A percentile compares a stretch with the other conserved stretches of the same genome.
Conservation (phyloP, 2,888 invertebrate species). For the Amblyteles armatorius region DNA sequence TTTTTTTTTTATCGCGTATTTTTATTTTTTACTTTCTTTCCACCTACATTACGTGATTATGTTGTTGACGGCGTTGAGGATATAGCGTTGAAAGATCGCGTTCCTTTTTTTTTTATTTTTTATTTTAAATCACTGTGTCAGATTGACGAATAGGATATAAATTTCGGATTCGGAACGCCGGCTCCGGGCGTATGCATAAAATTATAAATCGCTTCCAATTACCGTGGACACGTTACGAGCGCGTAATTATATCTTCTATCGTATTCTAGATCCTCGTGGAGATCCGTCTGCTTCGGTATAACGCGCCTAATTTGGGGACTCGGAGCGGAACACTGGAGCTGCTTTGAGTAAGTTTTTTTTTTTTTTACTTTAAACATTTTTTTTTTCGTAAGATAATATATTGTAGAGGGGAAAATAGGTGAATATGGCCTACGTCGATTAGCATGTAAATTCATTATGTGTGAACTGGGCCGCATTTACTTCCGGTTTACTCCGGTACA, state of each 20-base stretch:
- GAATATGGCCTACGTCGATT: background rate
- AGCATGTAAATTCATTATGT: background rate
- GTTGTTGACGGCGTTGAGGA: slow-evolving; percentile 50
- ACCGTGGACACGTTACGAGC: slow-evolving; percentile 55
- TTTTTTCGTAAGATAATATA: background rate
- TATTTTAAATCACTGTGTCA: slow-evolving; percentile 35
- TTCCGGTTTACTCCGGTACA: too few relatives aligned
- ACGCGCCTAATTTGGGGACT: slow-evolving; percentile 17
- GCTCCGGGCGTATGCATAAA: slow-evolving; percentile 38
- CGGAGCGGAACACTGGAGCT: background rate
- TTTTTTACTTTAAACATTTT: slow-evolving; percentile 3
- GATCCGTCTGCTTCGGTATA: background rate
- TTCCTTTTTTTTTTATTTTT: slow-evolving; percentile 33
- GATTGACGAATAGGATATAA: slow-evolving; percentile 49
- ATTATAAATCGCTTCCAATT: slow-evolving; percentile 62
- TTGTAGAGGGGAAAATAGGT: too few relatives aligned
- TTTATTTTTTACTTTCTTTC: slow-evolving; percentile 30
- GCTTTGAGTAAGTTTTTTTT: too few relatives aligned
- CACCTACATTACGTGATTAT: slow-evolving; percentile 46
- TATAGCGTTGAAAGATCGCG: slow-evolving; percentile 44
- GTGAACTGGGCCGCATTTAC: too few relatives aligned
- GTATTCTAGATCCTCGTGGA: background rate
- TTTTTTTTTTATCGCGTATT: slow-evolving; percentile 12
- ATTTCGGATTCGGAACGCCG: background rate
- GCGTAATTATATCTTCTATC: slow-evolving; percentile 48